phyloP scores from a whole-genome alignment of 2,888 invertebrate species.

The Pasiphila rectangulata region DNA sequence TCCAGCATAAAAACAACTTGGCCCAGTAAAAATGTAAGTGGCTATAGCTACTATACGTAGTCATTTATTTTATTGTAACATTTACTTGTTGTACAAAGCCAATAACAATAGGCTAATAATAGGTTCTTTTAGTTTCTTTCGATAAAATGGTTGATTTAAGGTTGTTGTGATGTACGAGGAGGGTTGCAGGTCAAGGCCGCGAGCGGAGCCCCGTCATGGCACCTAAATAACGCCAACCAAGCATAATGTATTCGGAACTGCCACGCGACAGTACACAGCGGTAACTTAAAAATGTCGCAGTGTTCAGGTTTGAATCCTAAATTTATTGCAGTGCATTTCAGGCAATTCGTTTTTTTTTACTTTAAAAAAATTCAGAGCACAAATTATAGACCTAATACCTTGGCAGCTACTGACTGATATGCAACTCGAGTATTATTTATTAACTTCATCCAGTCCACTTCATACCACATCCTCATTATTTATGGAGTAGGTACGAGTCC shows the following conservation, averaged over 20 bases:
- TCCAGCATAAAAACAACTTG: slow-evolving; percentile 8
- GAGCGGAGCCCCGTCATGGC: slow-evolving; percentile 34
- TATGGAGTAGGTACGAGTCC: too few species aligned
- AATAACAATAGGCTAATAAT: background rate
- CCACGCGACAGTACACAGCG: slow-evolving; percentile 30
- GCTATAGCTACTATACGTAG: slow-evolving; percentile 8
- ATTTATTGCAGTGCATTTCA: slow-evolving; percentile 16
- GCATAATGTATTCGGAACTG: slow-evolving; percentile 31
- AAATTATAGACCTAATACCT: background rate
- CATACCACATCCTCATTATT: too few species aligned
- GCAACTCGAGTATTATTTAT: too few species aligned
- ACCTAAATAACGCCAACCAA: slow-evolving; percentile 33
- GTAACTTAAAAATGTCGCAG: slow-evolving; percentile 27
- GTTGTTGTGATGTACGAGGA: slow-evolving; percentile 30
- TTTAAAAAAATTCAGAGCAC: background rate
- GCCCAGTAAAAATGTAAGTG: slow-evolving; percentile 13
- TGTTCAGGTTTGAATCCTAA: slow-evolving; percentile 18
- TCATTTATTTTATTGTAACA: slow-evolving; percentile 10
- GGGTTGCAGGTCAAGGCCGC: slow-evolving; percentile 43
- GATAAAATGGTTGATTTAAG: slow-evolving; percentile 26
- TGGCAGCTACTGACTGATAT: background rate
- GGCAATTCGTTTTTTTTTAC: slow-evolving; percentile 3
- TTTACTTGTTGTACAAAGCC: slow-evolving; percentile 9
- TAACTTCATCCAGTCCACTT: too few species aligned
- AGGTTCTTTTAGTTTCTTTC: slow-evolving; percentile 11